These are phyloP conservation scores for Megalops atlanticus DNA, from an alignment of 2,113 vertebrate genomes.

Conservation along the genomic window DNA sequence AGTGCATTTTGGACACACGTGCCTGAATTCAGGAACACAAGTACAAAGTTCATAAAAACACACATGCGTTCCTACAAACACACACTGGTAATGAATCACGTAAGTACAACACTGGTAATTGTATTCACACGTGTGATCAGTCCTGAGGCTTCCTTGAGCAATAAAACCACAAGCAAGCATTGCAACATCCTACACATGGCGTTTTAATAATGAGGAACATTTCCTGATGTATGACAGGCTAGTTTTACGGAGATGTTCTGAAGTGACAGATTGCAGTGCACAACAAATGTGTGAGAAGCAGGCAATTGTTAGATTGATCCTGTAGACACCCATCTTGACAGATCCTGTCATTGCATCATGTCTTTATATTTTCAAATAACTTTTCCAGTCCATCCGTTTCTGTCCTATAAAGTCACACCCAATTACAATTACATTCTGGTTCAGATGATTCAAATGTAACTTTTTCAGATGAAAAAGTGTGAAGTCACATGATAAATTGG, in stretches of 20 bases:
- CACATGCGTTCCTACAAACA: background rate
- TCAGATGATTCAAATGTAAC: too few species aligned
- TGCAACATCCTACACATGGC: background rate
- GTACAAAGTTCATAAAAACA: background rate
- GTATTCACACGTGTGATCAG: background rate
- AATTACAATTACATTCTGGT: too few species aligned
- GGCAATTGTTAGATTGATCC: background rate
- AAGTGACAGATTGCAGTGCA: background rate
- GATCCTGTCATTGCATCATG: too few species aligned
- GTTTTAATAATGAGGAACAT: background rate
- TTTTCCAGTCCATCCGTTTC: too few species aligned
- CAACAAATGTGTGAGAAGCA: background rate
- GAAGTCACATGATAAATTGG: too few species aligned
- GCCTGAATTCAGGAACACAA: too few species aligned
- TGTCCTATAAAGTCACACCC: too few species aligned
- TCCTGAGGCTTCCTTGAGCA: background rate
- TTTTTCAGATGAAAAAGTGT: too few species aligned
- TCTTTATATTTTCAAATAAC: too few species aligned
- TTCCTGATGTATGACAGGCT: background rate
- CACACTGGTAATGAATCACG: background rate
- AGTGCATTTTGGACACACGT: background rate
- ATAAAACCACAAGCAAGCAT: background rate
- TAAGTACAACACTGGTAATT: background rate
- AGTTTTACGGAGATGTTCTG: background rate
- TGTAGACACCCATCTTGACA: too few species aligned